Base-by-base conservation (phyloP, 2,113 vertebrate species). In the Synodontis membranacea region DNA sequence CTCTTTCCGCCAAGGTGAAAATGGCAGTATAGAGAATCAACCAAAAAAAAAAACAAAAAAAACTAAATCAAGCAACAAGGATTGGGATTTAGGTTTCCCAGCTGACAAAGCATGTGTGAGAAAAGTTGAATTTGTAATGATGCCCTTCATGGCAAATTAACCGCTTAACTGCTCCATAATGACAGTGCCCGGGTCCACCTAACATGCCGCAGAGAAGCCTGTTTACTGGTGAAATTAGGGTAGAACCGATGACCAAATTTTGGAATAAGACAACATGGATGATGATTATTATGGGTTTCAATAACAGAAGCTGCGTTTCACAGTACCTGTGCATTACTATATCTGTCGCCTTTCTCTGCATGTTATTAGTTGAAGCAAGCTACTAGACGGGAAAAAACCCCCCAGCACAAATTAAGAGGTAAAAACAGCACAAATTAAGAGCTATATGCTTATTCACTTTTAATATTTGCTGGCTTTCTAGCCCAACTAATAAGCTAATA, bases 241-340 rank as follows among this genome's bases (percentile, higher is more conserved):
- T 89, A 91, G 92, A 94, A 91, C 92, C 94, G 93, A 92, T 94
- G 93, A 87, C 90, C 90, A 91, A 93, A 92, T 90, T 90, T 87
- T 86, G 83, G 78, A 84, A 88, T 86, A 80, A 78, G 87, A 86
- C 66, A 50, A 64, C 89, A 86, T 90, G 88, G 37, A 88, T 64
- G 37, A 88, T 64, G 80, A 89, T 87, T 87, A 91, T 89, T 88
- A 80, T 4, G 86, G 75, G 89, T 84, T 87, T 80, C 62, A 82
- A 87, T 81, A 92, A 92, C 92, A 93, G 89, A 93, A 89, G 89
- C 88, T 85, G 60, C 79, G 83, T 81, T 87, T 66, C 89, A 92
- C 84, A 84, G 34, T 79, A 52, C 74, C 81, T 87, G 80, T 92
- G 90, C 87, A 82, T 88, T 84, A n/a, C n/a, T n/a, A 81, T 90